phyloP scores from a whole-genome alignment of 2,888 invertebrate genomes.

The Hipparchia sbordonii region DNA sequence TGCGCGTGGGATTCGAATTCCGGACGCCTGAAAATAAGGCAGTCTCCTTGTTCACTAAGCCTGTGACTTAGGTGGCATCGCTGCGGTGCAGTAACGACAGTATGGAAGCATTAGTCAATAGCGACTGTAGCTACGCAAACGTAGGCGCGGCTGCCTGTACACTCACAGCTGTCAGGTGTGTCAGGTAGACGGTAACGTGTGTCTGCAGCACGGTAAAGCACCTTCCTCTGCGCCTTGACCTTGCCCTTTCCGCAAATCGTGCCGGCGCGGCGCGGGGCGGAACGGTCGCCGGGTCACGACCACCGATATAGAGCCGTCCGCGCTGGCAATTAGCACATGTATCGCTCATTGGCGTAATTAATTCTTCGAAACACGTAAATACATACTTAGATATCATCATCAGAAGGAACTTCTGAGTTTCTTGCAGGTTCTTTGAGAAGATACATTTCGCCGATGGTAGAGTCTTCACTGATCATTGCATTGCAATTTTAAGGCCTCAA shows the following conservation, averaged over 20 bases:
- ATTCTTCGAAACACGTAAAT: background rate
- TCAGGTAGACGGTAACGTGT: background rate
- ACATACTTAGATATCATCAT: background rate
- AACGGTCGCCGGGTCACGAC: slow-evolving; percentile 37
- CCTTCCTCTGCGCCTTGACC: slow-evolving; percentile 13
- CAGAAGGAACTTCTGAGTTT: background rate
- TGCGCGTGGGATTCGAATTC: too few species aligned
- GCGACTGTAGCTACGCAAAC: too few species aligned
- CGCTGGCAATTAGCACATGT: slow-evolving; percentile 40
- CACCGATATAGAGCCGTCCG: slow-evolving; percentile 38
- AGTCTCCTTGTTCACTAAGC: too few species aligned
- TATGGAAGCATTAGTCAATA: too few species aligned
- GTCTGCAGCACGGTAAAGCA: background rate
- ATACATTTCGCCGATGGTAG: too few species aligned
- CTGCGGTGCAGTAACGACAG: too few species aligned
- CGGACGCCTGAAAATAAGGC: too few species aligned
- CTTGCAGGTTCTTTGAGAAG: too few species aligned
- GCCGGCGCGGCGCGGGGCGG: slow-evolving; percentile 1
- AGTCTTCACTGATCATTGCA: too few species aligned
- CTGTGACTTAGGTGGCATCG: too few species aligned
- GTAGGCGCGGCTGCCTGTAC: too few species aligned
- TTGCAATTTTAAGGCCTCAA: too few species aligned
- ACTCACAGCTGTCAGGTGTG: background rate
- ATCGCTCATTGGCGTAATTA: slow-evolving; percentile 2
- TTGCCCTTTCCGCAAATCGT: slow-evolving; percentile 20